These are phyloP conservation scores for Mellilla xanthometata DNA, from an alignment of 2,888 invertebrate species.

Conservation along the genomic window DNA sequence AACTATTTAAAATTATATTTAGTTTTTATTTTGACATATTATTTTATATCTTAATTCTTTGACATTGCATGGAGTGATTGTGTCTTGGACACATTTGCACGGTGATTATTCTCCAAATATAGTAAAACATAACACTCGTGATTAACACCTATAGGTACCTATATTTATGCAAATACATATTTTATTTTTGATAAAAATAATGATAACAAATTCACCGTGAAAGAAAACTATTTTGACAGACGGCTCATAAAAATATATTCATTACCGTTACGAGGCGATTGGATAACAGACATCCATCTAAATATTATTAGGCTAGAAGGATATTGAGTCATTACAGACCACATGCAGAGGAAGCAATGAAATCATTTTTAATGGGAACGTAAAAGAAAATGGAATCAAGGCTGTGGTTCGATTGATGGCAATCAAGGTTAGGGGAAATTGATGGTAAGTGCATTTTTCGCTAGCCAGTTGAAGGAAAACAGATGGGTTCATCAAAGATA, in stretches of 20 bases:
- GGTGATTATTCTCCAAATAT: too few relatives aligned
- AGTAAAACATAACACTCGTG: too few relatives aligned
- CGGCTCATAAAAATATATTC: neutral
- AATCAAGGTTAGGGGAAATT: too few relatives aligned
- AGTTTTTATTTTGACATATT: too few relatives aligned
- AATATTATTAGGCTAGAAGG: conserved; percentile 27
- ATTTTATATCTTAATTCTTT: too few relatives aligned
- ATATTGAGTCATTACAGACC: conserved; percentile 46
- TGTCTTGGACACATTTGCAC: too few relatives aligned
- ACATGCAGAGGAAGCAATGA: conserved; percentile 61
- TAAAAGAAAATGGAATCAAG: conserved; percentile 62
- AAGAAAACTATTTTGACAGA: neutral
- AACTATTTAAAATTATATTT: too few relatives aligned
- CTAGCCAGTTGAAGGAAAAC: conserved; percentile 38
- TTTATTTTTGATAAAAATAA: too few relatives aligned
- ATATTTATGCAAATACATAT: too few relatives aligned
- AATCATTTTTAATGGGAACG: conserved; percentile 56
- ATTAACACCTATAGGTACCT: too few relatives aligned
- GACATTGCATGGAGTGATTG: too few relatives aligned
- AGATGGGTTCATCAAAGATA: conserved; percentile 42
- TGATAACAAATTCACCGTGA: too few relatives aligned
- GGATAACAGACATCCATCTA: conserved; percentile 9
- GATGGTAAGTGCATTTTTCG: conserved; percentile 48
- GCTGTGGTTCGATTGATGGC: conserved; percentile 48
- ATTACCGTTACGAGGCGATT: conserved; percentile 2